These are phyloP conservation scores for Eupithecia tripunctaria DNA, from an alignment of 2,888 invertebrate species.

Conservation along the genomic window DNA sequence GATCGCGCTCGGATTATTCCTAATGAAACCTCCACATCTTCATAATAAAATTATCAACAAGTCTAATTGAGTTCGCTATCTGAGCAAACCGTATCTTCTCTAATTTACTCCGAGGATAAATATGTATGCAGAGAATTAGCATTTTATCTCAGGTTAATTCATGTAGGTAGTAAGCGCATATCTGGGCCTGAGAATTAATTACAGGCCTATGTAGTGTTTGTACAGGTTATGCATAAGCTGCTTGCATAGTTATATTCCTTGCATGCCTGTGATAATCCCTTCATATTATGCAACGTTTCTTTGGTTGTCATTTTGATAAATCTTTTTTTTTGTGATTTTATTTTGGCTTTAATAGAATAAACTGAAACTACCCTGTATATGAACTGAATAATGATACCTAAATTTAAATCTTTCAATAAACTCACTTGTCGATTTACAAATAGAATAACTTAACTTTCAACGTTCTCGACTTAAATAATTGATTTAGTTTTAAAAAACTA, in stretches of 20 bases:
- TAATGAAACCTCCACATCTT: background rate
- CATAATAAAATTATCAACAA: constrained; percentile 42
- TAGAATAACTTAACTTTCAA: background rate
- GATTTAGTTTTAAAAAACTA: too few relatives aligned
- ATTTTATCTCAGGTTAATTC: constrained; percentile 83
- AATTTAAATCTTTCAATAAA: too few relatives aligned
- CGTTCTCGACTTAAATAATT: background rate
- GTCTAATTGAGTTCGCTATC: constrained; percentile 60
- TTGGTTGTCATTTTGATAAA: background rate
- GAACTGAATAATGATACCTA: background rate
- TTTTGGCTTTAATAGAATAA: too few relatives aligned
- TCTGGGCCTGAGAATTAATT: constrained; percentile 74
- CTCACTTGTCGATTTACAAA: too few relatives aligned
- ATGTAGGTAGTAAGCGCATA: constrained; percentile 74
- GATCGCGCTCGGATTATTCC: background rate
- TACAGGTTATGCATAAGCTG: constrained; percentile 22
- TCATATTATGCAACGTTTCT: background rate
- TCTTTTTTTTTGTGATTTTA: background rate
- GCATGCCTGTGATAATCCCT: background rate
- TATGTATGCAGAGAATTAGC: constrained; percentile 78
- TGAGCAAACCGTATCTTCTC: constrained; percentile 60
- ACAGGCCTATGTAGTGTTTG: constrained; percentile 46
- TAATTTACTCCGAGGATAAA: constrained; percentile 70
- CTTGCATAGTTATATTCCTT: constrained; percentile 3
- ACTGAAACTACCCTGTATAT: background rate